Conservation (phyloP, 2,797 vertebrate genomes). For the Selene dorsalis region DNA sequence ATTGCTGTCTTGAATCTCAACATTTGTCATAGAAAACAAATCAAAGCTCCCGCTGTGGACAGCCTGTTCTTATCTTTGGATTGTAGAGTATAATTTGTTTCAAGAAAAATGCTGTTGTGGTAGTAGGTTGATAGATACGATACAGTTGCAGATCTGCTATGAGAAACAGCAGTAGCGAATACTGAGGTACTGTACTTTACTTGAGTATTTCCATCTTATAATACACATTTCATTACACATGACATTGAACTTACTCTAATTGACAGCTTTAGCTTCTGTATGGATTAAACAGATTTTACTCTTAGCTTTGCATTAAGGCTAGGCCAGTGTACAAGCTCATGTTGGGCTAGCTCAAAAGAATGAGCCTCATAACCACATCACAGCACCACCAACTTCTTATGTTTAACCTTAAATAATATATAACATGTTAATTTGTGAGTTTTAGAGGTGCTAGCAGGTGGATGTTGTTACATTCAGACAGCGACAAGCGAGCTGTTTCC, state of each 20-base stretch:
- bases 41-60: background rate
- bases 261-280: background rate
- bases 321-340: too few species aligned
- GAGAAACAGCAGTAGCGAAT: constrained; percentile 15
- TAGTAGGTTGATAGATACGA: constrained; percentile 24
- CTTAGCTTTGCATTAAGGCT: too few species aligned
- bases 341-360: background rate
- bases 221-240: background rate
- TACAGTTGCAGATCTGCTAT: constrained; percentile 33
- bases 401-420: background rate
- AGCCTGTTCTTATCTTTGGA: constrained; percentile 40
- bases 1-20: constrained; percentile 19
- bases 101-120: constrained; percentile 23
- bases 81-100: constrained; percentile 19
- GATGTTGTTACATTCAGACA: too few species aligned
- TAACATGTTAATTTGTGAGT: background rate
- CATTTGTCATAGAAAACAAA: constrained; percentile 46
- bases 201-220: background rate
- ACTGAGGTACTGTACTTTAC: background rate
- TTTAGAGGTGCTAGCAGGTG: background rate
- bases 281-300: too few species aligned
- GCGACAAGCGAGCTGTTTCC: too few species aligned
- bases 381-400: background rate
- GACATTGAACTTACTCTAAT: background rate
- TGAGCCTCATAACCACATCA: background rate